phyloP scores from a whole-genome alignment of 2,797 vertebrate genomes.

The Orestias chungarensis region DNA sequence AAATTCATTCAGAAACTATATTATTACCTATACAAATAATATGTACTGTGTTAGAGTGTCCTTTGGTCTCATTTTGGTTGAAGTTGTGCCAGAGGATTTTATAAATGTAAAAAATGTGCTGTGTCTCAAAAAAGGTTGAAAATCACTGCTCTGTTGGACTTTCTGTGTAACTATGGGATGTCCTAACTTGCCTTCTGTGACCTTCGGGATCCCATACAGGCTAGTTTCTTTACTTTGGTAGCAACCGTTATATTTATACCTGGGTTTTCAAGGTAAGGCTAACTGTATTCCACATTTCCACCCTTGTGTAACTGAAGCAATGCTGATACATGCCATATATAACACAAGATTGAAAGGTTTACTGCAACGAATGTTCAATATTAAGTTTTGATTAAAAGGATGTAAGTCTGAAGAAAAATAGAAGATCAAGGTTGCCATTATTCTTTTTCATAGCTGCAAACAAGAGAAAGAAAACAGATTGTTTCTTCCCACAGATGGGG shows the following conservation, averaged over 20 bases:
- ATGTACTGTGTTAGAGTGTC: too few species aligned
- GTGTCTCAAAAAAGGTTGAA: too few species aligned
- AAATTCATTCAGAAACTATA: too few species aligned
- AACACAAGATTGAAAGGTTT: background rate
- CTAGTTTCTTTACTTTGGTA: background rate
- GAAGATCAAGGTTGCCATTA: conserved; percentile 39
- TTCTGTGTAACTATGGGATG: background rate
- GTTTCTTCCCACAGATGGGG: conserved; percentile 29
- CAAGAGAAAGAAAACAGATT: conserved; percentile 20
- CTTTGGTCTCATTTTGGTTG: too few species aligned
- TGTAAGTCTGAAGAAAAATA: background rate
- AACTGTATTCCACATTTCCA: background rate
- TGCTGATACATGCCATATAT: background rate
- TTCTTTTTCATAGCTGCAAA: conserved; percentile 12
- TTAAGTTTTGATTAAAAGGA: conserved; percentile 2
- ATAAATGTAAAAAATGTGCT: too few species aligned
- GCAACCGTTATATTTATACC: background rate
- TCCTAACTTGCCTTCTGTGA: background rate
- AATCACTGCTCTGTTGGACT: background rate
- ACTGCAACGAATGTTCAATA: conserved; percentile 1
- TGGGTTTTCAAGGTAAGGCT: background rate
- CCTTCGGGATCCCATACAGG: background rate
- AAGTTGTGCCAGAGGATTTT: too few species aligned
- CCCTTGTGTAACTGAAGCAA: background rate
- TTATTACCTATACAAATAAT: too few species aligned